These are phyloP conservation scores for Apocrypta bakeri DNA, from an alignment of 1,140 invertebrate species.

Conservation along the genomic window DNA sequence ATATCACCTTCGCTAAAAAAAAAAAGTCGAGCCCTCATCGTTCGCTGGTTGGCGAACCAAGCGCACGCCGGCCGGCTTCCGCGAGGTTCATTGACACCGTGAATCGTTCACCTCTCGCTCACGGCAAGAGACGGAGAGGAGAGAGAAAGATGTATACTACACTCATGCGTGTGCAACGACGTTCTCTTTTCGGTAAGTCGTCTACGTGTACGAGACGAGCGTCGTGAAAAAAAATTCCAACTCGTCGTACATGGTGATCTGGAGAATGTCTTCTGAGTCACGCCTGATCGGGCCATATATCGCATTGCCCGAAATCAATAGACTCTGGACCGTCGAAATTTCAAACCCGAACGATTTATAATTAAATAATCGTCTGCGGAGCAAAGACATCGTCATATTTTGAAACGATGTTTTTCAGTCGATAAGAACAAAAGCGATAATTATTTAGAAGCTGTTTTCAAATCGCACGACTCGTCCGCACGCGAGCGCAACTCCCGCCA, in stretches of 20 bases:
- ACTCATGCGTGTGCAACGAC: not conserved
- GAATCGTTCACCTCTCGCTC: conserved; percentile 45
- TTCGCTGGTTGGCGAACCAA: not conserved
- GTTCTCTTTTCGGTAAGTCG: not conserved
- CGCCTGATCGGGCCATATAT: no score
- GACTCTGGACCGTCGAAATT: no score
- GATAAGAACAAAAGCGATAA: not conserved
- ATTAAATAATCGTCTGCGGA: no score
- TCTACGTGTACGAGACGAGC: not conserved
- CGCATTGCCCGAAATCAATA: no score
- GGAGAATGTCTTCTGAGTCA: no score
- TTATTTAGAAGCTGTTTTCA: not conserved
- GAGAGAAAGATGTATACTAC: no score
- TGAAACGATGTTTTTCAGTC: no score
- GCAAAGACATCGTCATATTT: no score
- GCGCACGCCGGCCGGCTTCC: conserved; percentile 49
- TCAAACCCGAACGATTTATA: no score
- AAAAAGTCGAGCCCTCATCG: no score
- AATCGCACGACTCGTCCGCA: not conserved
- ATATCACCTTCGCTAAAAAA: not conserved
- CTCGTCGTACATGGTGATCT: not conserved
- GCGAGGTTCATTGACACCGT: conserved; percentile 57
- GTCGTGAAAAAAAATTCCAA: no score
- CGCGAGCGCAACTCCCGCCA: no score
- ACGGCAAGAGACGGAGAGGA: not conserved